A percentile compares a stretch with the other conserved stretches of the same genome.
Evolutionary conservation across 1,140 invertebrate genomes (phyloP).

Genomic region (Lanistes nyassanus): DNA sequence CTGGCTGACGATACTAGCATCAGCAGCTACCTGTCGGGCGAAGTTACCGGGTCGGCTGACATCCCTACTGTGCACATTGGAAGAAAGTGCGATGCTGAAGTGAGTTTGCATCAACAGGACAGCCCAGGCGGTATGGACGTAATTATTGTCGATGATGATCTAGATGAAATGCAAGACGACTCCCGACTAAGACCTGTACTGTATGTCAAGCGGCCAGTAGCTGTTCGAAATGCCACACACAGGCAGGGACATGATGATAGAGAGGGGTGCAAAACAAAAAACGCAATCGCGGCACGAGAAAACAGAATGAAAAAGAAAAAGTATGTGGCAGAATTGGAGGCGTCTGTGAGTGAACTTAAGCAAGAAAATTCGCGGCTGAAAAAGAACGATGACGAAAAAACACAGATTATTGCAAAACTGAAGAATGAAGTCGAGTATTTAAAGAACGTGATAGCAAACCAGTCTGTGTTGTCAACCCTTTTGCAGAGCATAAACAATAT

Average conservation of each 20-base stretch:
- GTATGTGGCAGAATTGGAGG: slow-evolving; percentile 41
- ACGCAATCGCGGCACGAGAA: slow-evolving; percentile 46
- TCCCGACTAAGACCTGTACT: neutral
- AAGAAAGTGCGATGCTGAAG: too few species aligned
- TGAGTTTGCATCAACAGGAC: neutral
- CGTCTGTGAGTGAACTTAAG: slow-evolving; percentile 22
- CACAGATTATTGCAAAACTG: slow-evolving; percentile 17
- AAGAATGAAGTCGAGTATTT: slow-evolving; percentile 41
- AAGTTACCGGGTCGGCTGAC: too few species aligned
- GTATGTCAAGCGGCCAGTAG: too few species aligned
- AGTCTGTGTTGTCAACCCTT: slow-evolving; percentile 35
- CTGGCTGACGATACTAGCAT: too few species aligned
- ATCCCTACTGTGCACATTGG: too few species aligned
- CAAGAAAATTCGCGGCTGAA: slow-evolving; percentile 37
- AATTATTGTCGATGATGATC: neutral
- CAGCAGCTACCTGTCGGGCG: too few species aligned
- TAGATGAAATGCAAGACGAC: too few species aligned
- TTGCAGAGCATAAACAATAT: slow-evolving; percentile 41
- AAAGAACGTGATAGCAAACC: slow-evolving; percentile 45
- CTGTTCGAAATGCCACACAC: neutral
- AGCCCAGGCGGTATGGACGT: neutral
- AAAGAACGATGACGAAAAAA: slow-evolving; percentile 8
- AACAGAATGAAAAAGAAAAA: slow-evolving; percentile 46
- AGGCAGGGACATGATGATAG: neutral
- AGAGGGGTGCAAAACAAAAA: slow-evolving; percentile 37